Percentiles rank a stretch among this genome's conserved stretches.
Conservation (phyloP, 2,888 invertebrate genomes). For the Rutpela maculata region DNA sequence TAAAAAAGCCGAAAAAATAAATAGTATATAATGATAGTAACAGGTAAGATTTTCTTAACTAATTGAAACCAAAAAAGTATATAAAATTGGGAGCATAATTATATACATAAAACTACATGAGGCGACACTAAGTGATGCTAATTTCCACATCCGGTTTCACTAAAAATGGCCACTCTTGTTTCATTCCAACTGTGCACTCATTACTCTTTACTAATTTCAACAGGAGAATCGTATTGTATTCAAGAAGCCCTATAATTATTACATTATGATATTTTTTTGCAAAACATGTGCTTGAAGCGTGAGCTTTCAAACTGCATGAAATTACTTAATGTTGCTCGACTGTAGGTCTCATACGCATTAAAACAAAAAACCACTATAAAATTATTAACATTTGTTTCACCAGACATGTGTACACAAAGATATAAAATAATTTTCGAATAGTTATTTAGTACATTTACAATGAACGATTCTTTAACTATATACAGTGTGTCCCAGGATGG, state of each 20-base stretch:
- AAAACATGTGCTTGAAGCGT: background rate
- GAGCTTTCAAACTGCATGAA: background rate
- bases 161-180: background rate
- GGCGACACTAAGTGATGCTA: constrained; percentile 22
- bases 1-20: background rate
- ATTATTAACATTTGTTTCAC: background rate
- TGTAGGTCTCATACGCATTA: background rate
- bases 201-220: background rate
- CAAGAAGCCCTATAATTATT: background rate
- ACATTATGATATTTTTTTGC: background rate
- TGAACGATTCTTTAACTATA: too few relatives aligned
- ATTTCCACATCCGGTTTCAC: constrained; percentile 17
- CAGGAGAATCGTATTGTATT: background rate
- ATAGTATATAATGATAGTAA: background rate
- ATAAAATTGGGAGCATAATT: constrained; percentile 29
- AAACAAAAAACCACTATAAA: background rate
- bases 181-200: background rate
- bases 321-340: background rate
- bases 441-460: too few relatives aligned
- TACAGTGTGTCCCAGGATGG: too few relatives aligned
- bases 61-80: constrained; percentile 29
- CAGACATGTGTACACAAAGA: background rate
- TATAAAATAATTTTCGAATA: too few relatives aligned
- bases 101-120: constrained; percentile 24
- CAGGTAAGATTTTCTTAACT: constrained; percentile 16